Evolutionary conservation across 2,888 invertebrate species (phyloP).

Genomic region (Andrena minutula): DNA sequence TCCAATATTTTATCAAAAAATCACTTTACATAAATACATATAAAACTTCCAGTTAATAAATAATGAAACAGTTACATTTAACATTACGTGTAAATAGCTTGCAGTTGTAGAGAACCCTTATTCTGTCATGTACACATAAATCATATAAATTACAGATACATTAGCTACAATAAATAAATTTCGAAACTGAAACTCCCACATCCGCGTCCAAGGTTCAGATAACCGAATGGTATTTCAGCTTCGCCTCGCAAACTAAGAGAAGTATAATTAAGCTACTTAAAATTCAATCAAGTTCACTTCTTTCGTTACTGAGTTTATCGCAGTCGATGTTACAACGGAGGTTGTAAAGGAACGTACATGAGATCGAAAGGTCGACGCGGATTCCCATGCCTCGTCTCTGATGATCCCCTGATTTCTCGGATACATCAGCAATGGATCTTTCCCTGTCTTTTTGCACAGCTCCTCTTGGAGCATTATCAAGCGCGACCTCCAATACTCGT

Average conservation of each 20-base stretch:
- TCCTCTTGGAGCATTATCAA: conserved; percentile 89
- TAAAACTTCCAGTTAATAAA: conserved; percentile 20
- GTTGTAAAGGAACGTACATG: conserved; percentile 78
- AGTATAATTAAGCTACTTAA: conserved; percentile 13
- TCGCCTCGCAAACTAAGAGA: neutral
- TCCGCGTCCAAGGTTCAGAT: neutral
- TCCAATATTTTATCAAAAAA: conserved; percentile 18
- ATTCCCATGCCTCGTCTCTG: conserved; percentile 81
- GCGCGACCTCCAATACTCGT: conserved; percentile 89
- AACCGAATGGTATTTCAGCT: neutral
- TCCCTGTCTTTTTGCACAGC: conserved; percentile 89
- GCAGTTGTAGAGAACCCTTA: conserved; percentile 8
- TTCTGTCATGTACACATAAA: conserved; percentile 25
- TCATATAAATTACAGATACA: conserved; percentile 20
- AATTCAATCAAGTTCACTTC: conserved; percentile 80
- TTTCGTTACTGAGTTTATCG: conserved; percentile 72
- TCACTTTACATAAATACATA: conserved; percentile 1
- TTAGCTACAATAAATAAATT: conserved; percentile 39
- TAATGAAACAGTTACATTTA: conserved; percentile 14
- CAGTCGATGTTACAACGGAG: conserved; percentile 70
- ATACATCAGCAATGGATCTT: conserved; percentile 88
- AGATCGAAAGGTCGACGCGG: conserved; percentile 79
- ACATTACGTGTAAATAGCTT: conserved; percentile 25
- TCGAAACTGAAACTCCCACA: neutral
- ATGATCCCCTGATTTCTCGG: conserved; percentile 87